phyloP scores from a whole-genome alignment of 2,888 invertebrate species.

The Lacanobia oleracea region DNA sequence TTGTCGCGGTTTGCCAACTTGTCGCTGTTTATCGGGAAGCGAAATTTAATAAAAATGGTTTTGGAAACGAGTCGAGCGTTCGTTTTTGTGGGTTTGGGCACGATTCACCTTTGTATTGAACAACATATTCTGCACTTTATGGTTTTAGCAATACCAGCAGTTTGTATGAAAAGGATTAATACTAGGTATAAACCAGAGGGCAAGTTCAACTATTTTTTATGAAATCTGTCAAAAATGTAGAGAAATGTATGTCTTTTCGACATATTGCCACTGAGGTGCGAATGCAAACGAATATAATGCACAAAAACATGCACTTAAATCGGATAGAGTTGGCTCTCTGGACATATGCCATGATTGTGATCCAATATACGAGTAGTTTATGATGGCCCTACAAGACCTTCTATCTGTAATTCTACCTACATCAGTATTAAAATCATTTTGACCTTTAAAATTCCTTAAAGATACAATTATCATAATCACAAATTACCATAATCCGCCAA shows the following conservation, averaged over 20 bases:
- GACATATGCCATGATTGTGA: not conserved
- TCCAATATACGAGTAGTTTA: not conserved
- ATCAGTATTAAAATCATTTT: not conserved
- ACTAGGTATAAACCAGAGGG: not conserved
- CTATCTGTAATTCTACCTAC: too few species aligned
- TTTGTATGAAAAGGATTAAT: not conserved
- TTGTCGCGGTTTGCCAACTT: conserved; percentile 32
- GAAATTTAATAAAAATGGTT: conserved; percentile 11
- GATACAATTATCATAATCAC: conserved; percentile 11
- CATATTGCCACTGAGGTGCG: too few species aligned
- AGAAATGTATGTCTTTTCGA: too few species aligned
- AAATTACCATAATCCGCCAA: conserved; percentile 26
- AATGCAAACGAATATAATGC: too few species aligned
- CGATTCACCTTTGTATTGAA: not conserved
- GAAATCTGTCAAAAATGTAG: too few species aligned
- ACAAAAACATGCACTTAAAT: too few species aligned
- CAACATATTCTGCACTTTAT: not conserved
- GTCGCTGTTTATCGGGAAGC: conserved; percentile 22
- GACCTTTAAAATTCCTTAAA: not conserved
- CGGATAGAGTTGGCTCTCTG: too few species aligned
- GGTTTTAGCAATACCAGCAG: not conserved
- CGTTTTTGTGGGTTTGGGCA: not conserved
- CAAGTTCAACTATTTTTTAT: too few species aligned
- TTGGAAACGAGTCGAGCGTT: not conserved
- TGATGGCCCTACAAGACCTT: not conserved